Percentiles rank a stretch among this genome's conserved stretches.
Evolutionary conservation across 2,797 vertebrate species (phyloP).

Genomic region (Tympanoctomys barrerae): DNA sequence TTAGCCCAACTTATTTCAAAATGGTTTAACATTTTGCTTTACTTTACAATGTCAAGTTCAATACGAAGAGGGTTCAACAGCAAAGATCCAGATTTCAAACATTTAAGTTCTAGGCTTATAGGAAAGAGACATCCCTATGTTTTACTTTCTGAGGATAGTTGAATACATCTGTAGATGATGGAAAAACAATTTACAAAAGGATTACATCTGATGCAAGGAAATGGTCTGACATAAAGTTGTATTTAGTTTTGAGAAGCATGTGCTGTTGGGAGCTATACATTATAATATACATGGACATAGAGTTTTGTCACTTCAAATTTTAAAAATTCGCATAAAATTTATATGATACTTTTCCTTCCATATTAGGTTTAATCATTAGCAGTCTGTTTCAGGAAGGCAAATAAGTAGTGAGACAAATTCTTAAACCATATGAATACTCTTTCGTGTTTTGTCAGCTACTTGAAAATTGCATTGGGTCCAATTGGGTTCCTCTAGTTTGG

Average conservation of each 20-base stretch:
- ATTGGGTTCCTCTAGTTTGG: slow-evolving; percentile 73
- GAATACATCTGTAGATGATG: slow-evolving; percentile 64
- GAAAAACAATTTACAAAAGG: slow-evolving; percentile 57
- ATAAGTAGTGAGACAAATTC: slow-evolving; percentile 44
- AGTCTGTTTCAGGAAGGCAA: not conserved
- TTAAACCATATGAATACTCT: slow-evolving; percentile 59
- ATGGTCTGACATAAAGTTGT: slow-evolving; percentile 68
- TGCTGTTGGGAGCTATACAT: slow-evolving; percentile 79
- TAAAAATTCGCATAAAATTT: slow-evolving; percentile 73
- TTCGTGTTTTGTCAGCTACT: slow-evolving; percentile 67
- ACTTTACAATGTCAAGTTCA: slow-evolving; percentile 44
- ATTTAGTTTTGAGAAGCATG: slow-evolving; percentile 70
- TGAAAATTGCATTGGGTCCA: slow-evolving; percentile 67
- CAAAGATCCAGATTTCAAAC: not conserved
- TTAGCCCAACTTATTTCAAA: slow-evolving; percentile 41
- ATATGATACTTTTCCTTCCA: slow-evolving; percentile 78
- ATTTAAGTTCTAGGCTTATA: slow-evolving; percentile 56
- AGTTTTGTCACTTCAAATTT: slow-evolving; percentile 82
- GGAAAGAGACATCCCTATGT: slow-evolving; percentile 66
- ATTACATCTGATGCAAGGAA: slow-evolving; percentile 68
- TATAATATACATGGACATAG: not conserved
- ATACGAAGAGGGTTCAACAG: slow-evolving; percentile 31
- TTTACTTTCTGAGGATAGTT: slow-evolving; percentile 66
- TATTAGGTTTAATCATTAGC: not conserved
- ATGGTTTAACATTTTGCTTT: slow-evolving; percentile 47